These are phyloP conservation scores for Pantherophis vulpinus DNA, from an alignment of 2,797 vertebrate genomes.

Conservation along the genomic window DNA sequence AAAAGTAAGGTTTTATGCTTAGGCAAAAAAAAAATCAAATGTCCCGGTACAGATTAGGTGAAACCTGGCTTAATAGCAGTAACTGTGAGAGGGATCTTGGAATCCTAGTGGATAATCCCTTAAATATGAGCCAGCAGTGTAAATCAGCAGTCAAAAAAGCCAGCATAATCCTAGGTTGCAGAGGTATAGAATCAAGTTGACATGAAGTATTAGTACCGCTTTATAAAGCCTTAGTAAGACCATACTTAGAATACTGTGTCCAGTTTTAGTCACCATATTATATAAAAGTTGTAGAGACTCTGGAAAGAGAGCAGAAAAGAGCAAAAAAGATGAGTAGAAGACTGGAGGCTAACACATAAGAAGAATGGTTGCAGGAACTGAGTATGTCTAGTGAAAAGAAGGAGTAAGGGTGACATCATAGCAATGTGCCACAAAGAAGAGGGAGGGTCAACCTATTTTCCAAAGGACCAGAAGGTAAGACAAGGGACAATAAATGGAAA, in stretches of 20 bases:
- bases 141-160: not conserved
- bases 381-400: not conserved
- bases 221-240: not conserved
- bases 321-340: not conserved
- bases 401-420: not conserved
- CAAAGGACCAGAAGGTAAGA: not conserved
- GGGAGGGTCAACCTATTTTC: not conserved
- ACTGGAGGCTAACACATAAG: not conserved
- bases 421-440: not conserved
- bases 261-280: not conserved
- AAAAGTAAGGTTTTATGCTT: not conserved
- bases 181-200: not conserved
- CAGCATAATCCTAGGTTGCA: not conserved
- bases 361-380: not conserved
- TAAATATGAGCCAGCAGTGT: not conserved
- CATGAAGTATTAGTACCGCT: not conserved
- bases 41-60: not conserved
- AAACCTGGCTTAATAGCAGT: not conserved
- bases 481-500: not conserved
- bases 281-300: not conserved
- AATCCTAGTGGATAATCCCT: not conserved
- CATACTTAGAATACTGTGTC: not conserved
- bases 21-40: not conserved
- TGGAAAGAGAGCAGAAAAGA: not conserved
- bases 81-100: not conserved